Conservation (phyloP, 1,140 invertebrate genomes). For the Drosophila rufa region DNA sequence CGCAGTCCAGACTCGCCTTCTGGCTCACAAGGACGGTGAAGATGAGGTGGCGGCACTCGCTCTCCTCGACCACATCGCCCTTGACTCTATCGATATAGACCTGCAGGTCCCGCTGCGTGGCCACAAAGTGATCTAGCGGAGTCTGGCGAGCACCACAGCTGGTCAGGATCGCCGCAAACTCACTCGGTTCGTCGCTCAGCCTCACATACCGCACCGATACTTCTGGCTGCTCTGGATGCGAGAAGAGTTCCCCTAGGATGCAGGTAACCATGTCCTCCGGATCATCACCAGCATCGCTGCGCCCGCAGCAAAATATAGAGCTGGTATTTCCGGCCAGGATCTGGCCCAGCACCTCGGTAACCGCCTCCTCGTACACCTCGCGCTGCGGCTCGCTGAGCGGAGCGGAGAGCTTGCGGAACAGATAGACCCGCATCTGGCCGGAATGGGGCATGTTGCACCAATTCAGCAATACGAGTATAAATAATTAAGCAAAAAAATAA, state of each 20-base stretch:
- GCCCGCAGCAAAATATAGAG: conserved; percentile 46
- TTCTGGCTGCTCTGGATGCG: conserved; percentile 35
- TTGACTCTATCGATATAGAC: conserved; percentile 34
- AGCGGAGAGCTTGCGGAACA: conserved; percentile 54
- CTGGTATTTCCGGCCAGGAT: conserved; percentile 41
- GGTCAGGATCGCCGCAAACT: conserved; percentile 1
- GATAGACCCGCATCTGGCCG: conserved; percentile 54
- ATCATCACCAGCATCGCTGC: not conserved
- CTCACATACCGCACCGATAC: conserved; percentile 39
- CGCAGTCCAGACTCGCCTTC: conserved; percentile 19
- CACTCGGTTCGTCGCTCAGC: not conserved
- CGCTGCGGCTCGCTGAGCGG: conserved; percentile 25
- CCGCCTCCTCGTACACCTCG: conserved; percentile 41
- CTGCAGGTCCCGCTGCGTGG: conserved; percentile 37
- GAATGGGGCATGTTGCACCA: not conserved
- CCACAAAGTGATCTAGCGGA: conserved; percentile 39
- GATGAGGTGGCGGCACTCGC: conserved; percentile 14
- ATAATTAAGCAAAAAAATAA: not conserved
- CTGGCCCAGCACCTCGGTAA: conserved; percentile 38
- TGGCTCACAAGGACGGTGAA: conserved; percentile 54
- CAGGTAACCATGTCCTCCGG: conserved; percentile 35
- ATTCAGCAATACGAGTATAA: conserved; percentile 3
- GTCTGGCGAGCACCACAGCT: not conserved
- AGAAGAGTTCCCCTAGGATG: conserved; percentile 40
- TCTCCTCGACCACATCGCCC: not conserved